Percentiles rank a stretch among this genome's conserved stretches.
These are phyloP conservation scores for Vandiemenella viatica DNA, from an alignment of 2,888 invertebrate species.

Conservation along the genomic window DNA sequence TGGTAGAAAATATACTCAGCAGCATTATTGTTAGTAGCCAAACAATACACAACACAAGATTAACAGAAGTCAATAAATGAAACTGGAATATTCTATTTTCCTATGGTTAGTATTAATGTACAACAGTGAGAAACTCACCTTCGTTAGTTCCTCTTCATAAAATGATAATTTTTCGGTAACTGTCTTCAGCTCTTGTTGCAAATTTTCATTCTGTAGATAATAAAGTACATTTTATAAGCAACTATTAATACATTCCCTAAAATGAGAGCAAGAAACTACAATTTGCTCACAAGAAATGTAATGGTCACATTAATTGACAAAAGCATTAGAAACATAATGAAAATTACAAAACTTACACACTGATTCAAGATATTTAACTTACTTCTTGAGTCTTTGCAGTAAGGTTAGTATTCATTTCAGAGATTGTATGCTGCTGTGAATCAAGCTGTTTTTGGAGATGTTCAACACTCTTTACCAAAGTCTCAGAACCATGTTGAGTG, in stretches of 20 bases:
- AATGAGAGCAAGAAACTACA: too few relatives aligned
- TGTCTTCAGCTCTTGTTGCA: slow-evolving; percentile 28
- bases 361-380: slow-evolving; percentile 10
- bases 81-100: background rate
- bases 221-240: too few relatives aligned
- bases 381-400: slow-evolving; percentile 31
- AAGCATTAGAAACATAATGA: too few relatives aligned
- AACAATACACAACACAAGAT: background rate
- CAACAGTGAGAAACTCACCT: slow-evolving; percentile 1
- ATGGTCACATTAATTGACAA: too few relatives aligned
- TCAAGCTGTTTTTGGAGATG: slow-evolving; percentile 48
- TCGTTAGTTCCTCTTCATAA: slow-evolving; percentile 25
- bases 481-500: slow-evolving; percentile 49
- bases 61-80: background rate
- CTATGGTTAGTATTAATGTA: background rate
- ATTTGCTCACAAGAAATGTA: too few relatives aligned
- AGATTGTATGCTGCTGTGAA: slow-evolving; percentile 43
- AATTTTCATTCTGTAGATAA: slow-evolving; percentile 26
- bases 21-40: too few relatives aligned
- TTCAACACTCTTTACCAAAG: slow-evolving; percentile 46
- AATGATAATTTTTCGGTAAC: slow-evolving; percentile 28
- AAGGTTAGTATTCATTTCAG: slow-evolving; percentile 28
- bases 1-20: too few relatives aligned
- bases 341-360: too few relatives aligned
- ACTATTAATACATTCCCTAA: too few relatives aligned